A percentile compares a stretch with the other conserved stretches of the same genome.
phyloP scores from a whole-genome alignment of 2,113 vertebrate species.

The Paedocypris sp. region DNA sequence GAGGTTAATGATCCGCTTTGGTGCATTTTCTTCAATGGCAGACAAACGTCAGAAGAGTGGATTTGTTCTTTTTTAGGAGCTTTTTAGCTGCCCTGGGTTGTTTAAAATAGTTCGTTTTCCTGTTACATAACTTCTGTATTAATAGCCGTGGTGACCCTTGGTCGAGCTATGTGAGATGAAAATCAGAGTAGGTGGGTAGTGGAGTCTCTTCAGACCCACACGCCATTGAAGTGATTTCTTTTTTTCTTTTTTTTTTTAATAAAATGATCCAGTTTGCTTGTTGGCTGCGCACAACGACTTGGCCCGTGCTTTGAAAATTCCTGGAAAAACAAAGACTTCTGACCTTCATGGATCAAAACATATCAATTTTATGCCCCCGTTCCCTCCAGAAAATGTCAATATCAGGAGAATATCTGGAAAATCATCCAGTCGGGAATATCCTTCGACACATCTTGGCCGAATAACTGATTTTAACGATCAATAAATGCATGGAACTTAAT shows the following conservation, averaged over 20 bases:
- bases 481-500: too few species aligned
- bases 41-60: not conserved
- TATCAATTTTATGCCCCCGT: too few species aligned
- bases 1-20: conserved; percentile 36
- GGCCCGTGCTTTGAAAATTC: not conserved
- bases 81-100: not conserved
- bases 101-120: conserved; percentile 1
- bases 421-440: too few species aligned
- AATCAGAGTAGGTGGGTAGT: too few species aligned
- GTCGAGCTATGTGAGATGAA: not conserved
- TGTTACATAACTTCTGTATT: conserved; percentile 5
- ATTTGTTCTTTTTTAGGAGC: not conserved
- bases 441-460: too few species aligned
- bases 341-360: too few species aligned
- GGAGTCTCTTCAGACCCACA: not conserved
- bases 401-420: too few species aligned
- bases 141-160: not conserved
- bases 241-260: too few species aligned
- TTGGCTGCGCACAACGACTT: not conserved
- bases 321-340: not conserved
- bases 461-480: too few species aligned
- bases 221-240: too few species aligned
- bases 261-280: too few species aligned
- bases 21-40: conserved; percentile 9
- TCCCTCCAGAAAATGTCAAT: too few species aligned